Percentiles rank a stretch among this genome's conserved stretches.
These are phyloP conservation scores for Pinctada fucata DNA, from an alignment of 2,888 invertebrate species.

Conservation along the genomic window DNA sequence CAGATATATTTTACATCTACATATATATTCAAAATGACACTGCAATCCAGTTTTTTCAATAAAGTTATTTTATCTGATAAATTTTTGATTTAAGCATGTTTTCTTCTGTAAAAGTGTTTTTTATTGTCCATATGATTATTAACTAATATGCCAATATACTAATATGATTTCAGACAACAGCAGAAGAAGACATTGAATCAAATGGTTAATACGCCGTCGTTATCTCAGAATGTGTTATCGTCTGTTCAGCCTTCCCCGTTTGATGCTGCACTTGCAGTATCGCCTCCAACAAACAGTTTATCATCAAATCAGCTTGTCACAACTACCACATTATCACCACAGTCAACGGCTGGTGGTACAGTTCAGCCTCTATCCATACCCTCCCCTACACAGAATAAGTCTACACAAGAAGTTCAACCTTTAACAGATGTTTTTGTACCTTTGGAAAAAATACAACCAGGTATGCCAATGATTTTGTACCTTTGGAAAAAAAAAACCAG, in stretches of 20 bases:
- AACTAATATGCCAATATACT: no score
- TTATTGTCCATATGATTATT: no score
- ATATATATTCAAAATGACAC: background rate
- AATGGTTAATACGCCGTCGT: conserved; percentile 48
- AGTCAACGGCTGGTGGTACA: conserved; percentile 13
- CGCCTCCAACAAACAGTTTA: conserved; percentile 3
- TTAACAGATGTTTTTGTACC: conserved; percentile 86
- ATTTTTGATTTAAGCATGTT: background rate
- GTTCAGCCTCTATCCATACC: background rate
- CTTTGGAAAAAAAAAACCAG: conserved; percentile 42
- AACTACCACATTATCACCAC: conserved; percentile 30
- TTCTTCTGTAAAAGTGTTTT: background rate
- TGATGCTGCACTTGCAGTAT: conserved; percentile 14
- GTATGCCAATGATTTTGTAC: conserved; percentile 68
- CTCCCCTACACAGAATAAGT: conserved; percentile 21
- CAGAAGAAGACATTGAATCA: conserved; percentile 63
- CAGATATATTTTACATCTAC: background rate
- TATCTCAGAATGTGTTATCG: background rate
- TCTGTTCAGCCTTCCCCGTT: conserved; percentile 18
- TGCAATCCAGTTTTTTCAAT: background rate
- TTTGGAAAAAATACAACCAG: conserved; percentile 87
- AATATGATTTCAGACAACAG: conserved; percentile 27
- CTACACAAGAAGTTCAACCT: conserved; percentile 76
- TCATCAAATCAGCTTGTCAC: background rate
- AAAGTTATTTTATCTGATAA: background rate